Evolutionary conservation across 2,888 invertebrate genomes (phyloP), one percentile per base, ranked within the genome.

Genomic region (Drosophila meridionalis): DNA sequence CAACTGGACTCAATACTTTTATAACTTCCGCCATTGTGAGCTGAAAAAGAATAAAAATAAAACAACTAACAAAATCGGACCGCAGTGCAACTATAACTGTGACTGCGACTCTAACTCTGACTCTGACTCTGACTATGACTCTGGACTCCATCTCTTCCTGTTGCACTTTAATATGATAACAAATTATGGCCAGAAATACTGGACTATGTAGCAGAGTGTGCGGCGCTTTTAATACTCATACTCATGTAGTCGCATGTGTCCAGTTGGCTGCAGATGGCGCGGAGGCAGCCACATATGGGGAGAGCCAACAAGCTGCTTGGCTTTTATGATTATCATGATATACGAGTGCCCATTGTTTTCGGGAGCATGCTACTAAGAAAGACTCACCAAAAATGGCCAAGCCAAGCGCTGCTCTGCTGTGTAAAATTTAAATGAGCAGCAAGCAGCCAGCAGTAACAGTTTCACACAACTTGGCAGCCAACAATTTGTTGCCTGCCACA

Each of bases 321-420:
- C 80, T 81, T 85, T 85, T 85, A 85, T 89, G 87, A 91, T 90
- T 89, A 90, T 85, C 91, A 89, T 90, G 89, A 90, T 91, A 91
- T 90, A 90, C 91, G 90, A 91, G 90, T 85, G 85, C 82, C 85
- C 87, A 85, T 85, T 85, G 85, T 85, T 85, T 85, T 89, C 84
- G 72, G 73, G 79, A 83, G 87, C 84, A 88, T 72, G 62, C 82
- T 67, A 65, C 66, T 58, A 62, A 64, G 53, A 68, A 65, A 66
- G 84, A 84, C 75, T 85, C 66, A 80, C 85, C 85, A 89, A 85
- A 85, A 87, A 89, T 85, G 85, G 85, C 71, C 72, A 81, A 74
- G 77, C 65, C 71, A 66, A 71, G 76, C 73, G 61, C 55, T 55
- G 66, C 65, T 59, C 60, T 45, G 68, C 64, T 82, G 83, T 87